These are phyloP conservation scores for Triplophysa yarkandensis DNA, from an alignment of 2,797 vertebrate genomes.

Conservation along the genomic window DNA sequence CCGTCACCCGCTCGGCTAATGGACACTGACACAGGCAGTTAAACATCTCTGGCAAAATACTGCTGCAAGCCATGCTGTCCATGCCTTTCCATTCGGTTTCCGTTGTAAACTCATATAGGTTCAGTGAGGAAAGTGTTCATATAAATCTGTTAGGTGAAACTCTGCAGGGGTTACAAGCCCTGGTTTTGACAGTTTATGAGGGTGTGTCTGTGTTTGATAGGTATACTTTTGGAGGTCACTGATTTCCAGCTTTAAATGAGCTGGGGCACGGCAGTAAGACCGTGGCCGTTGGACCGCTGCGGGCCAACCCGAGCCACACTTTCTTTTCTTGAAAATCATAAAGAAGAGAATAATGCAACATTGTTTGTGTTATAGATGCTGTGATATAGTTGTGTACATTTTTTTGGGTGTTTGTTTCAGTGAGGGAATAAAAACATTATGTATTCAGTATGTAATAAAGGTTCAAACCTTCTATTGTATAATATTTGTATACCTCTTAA, in stretches of 20 bases:
- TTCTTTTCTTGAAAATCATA: slow-evolving; percentile 36
- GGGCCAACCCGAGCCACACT: not conserved
- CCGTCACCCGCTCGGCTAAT: slow-evolving; percentile 37
- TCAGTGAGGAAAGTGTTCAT: slow-evolving; percentile 25
- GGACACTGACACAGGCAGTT: slow-evolving; percentile 42
- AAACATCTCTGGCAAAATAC: slow-evolving; percentile 12
- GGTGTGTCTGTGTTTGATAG: slow-evolving; percentile 21
- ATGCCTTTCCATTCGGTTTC: slow-evolving; percentile 17
- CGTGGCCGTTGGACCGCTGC: not conserved
- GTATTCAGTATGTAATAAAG: too few relatives aligned
- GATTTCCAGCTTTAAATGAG: slow-evolving; percentile 45
- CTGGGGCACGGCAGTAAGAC: slow-evolving; percentile 33
- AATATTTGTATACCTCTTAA: too few relatives aligned
- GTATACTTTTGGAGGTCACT: slow-evolving; percentile 42
- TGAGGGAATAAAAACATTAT: not conserved
- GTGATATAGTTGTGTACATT: not conserved
- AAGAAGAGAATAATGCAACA: not conserved
- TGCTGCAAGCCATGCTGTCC: slow-evolving; percentile 13
- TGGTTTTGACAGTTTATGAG: slow-evolving; percentile 34
- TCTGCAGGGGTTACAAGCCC: slow-evolving; percentile 36
- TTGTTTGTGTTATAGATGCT: not conserved
- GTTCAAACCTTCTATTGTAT: too few relatives aligned
- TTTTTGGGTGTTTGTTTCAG: not conserved
- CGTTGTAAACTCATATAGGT: slow-evolving; percentile 13
- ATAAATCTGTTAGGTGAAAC: slow-evolving; percentile 42